Evolutionary conservation across 2,113 vertebrate species (phyloP).

Genomic region (Gymnocephalus cernua): DNA sequence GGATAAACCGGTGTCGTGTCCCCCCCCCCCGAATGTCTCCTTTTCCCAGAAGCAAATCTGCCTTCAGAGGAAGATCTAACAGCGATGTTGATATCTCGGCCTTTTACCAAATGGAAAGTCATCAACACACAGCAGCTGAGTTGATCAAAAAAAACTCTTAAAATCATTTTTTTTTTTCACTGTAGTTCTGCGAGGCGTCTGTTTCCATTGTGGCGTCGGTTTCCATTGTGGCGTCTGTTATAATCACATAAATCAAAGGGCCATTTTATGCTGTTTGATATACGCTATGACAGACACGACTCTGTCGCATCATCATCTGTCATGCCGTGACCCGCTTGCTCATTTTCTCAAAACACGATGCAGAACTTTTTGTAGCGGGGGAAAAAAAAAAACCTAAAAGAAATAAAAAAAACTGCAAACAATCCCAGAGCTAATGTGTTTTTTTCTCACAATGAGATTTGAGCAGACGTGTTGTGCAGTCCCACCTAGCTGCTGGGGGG

Average conservation of each 20-base stretch:
- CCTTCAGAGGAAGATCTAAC: conserved; percentile 48
- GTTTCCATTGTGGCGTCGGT: not conserved
- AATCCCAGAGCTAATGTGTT: conserved; percentile 66
- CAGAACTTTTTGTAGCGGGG: conserved; percentile 38
- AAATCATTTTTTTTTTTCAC: conserved; percentile 14
- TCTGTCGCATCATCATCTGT: conserved; percentile 38
- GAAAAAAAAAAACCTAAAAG: too few species aligned
- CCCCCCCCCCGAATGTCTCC: conserved; percentile 46
- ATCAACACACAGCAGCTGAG: conserved; percentile 35
- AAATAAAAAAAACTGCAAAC: conserved; percentile 49
- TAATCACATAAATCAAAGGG: conserved; percentile 34
- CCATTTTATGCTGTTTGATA: conserved; percentile 22
- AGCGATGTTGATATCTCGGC: conserved; percentile 1
- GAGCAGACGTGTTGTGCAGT: conserved; percentile 61
- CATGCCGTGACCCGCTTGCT: conserved; percentile 32
- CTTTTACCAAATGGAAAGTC: conserved; percentile 31
- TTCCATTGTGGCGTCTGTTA: not conserved
- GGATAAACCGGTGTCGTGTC: conserved; percentile 48
- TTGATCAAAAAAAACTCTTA: not conserved
- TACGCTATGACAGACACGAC: conserved; percentile 25
- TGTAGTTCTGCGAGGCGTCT: conserved; percentile 19
- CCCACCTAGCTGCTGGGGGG: conserved; percentile 73
- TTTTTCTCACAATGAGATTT: conserved; percentile 74
- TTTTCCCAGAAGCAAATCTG: conserved; percentile 46
- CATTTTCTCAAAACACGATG: conserved; percentile 36